Evolutionary conservation across 2,113 vertebrate genomes (phyloP).

Genomic region (Mixornis gularis): DNA sequence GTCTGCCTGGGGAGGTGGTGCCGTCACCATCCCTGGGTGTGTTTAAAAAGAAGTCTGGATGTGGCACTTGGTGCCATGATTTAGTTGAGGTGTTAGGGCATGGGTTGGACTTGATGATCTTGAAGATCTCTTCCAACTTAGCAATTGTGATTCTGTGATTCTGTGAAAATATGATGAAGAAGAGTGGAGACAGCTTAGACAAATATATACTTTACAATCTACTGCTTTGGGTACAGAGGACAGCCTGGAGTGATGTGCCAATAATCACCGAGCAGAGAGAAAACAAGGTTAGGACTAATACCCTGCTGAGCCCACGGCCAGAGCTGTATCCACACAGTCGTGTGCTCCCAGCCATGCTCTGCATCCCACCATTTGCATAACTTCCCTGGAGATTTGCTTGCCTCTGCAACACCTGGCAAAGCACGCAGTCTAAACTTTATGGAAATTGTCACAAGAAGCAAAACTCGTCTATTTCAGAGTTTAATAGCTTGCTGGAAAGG

Average conservation of each 20-base stretch:
- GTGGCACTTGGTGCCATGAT: rapidly evolving
- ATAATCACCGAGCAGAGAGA: not conserved
- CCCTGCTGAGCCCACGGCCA: not conserved
- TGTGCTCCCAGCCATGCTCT: not conserved
- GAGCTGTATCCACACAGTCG: not conserved
- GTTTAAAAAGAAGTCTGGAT: not conserved
- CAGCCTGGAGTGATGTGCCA: not conserved
- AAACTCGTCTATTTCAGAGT: not conserved
- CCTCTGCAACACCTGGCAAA: not conserved
- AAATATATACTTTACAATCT: not conserved
- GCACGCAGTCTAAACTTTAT: not conserved
- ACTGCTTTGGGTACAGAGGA: not conserved
- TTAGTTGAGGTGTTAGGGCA: no score
- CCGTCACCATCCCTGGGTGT: not conserved
- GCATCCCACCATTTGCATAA: not conserved
- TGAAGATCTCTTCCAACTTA: not conserved
- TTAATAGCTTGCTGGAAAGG: not conserved
- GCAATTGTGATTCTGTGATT: not conserved
- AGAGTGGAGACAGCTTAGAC: not conserved
- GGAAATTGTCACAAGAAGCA: not conserved
- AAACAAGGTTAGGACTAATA: not conserved
- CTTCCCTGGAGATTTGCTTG: not conserved
- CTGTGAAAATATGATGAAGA: not conserved
- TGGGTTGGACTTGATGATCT: not conserved
- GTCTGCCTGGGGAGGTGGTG: rapidly evolving